These are phyloP conservation scores for Clusia tigrina DNA, from an alignment of 2,888 invertebrate genomes.

Conservation along the genomic window DNA sequence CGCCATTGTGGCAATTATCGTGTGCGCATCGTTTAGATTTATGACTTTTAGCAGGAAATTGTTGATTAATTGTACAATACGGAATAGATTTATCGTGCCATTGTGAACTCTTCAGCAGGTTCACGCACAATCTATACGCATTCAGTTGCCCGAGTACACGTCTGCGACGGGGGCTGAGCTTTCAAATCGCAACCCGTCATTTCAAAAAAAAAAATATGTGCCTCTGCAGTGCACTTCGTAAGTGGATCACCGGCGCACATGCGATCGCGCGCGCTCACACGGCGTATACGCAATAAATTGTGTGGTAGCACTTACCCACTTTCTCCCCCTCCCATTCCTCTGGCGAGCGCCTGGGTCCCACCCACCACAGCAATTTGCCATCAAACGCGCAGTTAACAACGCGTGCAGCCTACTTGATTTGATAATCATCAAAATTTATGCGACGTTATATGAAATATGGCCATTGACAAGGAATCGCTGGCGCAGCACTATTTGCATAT, in stretches of 20 bases:
- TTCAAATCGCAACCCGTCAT: too few relatives aligned
- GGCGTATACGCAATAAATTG: background rate
- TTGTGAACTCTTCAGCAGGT: background rate
- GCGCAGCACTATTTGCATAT: constrained; percentile 45
- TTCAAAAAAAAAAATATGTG: too few relatives aligned
- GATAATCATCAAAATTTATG: constrained; percentile 49
- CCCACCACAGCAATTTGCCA: background rate
- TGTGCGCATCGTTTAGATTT: constrained; percentile 40
- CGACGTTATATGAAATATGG: constrained; percentile 48
- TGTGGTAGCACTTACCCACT: background rate
- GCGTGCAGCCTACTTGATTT: background rate
- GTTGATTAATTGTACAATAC: constrained; percentile 55
- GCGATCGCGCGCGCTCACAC: too few relatives aligned
- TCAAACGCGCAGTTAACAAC: background rate
- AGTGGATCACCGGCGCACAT: too few relatives aligned
- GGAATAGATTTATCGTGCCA: constrained; percentile 47
- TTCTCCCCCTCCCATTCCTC: background rate
- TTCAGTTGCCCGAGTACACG: too few relatives aligned
- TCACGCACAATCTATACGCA: background rate
- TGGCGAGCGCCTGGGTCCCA: background rate
- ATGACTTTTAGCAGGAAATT: constrained; percentile 48
- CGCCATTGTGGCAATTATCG: background rate
- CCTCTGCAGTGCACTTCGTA: too few relatives aligned
- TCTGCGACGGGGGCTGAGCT: too few relatives aligned
- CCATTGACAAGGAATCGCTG: constrained; percentile 49